These are phyloP conservation scores for Drosophila repletoides DNA, from an alignment of 1,140 invertebrate species.

Conservation along the genomic window DNA sequence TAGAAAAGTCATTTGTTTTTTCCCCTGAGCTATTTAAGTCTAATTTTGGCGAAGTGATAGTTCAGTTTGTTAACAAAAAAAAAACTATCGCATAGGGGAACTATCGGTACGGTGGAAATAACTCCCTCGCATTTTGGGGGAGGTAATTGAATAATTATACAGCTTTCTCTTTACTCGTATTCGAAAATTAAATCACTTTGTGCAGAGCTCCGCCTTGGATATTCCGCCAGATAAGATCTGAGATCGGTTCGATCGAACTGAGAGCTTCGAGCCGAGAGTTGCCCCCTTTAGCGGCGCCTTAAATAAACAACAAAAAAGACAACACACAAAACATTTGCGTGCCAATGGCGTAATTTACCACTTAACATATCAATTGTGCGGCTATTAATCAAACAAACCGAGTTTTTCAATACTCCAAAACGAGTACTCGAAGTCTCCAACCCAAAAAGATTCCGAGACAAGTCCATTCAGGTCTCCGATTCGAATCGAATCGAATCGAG, in stretches of 20 bases:
- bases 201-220: constrained; percentile 43
- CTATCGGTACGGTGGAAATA: constrained; percentile 14
- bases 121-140: background rate
- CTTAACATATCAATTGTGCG: constrained; percentile 80
- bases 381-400: constrained; percentile 75
- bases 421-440: too few relatives aligned
- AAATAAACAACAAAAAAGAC: constrained; percentile 67
- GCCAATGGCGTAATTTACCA: constrained; percentile 79
- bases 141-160: constrained; percentile 70
- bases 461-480: constrained; percentile 15
- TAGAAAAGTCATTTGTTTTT: too few relatives aligned
- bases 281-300: constrained; percentile 64
- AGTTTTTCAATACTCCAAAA: constrained; percentile 1
- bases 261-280: constrained; percentile 5
- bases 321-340: constrained; percentile 68
- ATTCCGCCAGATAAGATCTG: constrained; percentile 42
- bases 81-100: too few relatives aligned
- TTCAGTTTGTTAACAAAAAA: too few relatives aligned
- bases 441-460: constrained; percentile 12
- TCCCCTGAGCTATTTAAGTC: too few relatives aligned
- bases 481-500: background rate
- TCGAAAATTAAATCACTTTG: constrained; percentile 77
- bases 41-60: too few relatives aligned
- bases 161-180: constrained; percentile 64
- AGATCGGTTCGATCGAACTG: constrained; percentile 1